Evolutionary conservation across 1,140 invertebrate genomes (phyloP).

Genomic region (Cyclargus thomasi): DNA sequence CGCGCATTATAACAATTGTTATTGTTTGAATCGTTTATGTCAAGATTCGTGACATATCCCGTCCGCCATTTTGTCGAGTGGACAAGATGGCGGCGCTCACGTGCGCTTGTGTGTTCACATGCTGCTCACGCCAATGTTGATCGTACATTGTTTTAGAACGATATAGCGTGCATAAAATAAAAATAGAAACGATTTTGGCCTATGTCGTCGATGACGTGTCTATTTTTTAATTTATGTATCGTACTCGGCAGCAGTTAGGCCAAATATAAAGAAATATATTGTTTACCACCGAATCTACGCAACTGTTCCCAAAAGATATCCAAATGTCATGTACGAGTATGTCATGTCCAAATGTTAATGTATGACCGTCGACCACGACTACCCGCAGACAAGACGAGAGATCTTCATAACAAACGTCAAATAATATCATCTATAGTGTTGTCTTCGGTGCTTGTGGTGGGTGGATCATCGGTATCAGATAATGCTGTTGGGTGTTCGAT

Average conservation of each 20-base stretch:
- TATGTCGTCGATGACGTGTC: background rate
- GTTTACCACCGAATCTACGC: constrained; percentile 3
- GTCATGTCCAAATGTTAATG: background rate
- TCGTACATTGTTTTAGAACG: background rate
- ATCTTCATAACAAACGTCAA: too few relatives aligned
- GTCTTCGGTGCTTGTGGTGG: too few relatives aligned
- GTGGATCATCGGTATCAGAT: background rate
- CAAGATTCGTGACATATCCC: background rate
- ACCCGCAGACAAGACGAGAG: too few relatives aligned
- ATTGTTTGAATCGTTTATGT: constrained; percentile 12
- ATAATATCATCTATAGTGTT: too few relatives aligned
- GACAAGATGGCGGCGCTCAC: constrained; percentile 3
- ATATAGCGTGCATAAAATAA: constrained; percentile 1
- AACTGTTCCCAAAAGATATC: background rate
- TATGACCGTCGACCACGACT: too few relatives aligned
- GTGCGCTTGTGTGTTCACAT: background rate
- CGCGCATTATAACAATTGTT: constrained; percentile 14
- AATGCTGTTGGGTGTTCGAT: constrained; percentile 1
- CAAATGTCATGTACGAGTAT: background rate
- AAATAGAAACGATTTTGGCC: background rate
- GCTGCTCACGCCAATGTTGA: background rate
- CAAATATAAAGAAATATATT: constrained; percentile 10
- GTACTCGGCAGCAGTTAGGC: background rate
- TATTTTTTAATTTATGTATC: background rate
- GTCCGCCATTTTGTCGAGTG: background rate